Evolutionary conservation across 1,140 invertebrate genomes (phyloP).

Genomic region (Trachymyrmex cornetzi): DNA sequence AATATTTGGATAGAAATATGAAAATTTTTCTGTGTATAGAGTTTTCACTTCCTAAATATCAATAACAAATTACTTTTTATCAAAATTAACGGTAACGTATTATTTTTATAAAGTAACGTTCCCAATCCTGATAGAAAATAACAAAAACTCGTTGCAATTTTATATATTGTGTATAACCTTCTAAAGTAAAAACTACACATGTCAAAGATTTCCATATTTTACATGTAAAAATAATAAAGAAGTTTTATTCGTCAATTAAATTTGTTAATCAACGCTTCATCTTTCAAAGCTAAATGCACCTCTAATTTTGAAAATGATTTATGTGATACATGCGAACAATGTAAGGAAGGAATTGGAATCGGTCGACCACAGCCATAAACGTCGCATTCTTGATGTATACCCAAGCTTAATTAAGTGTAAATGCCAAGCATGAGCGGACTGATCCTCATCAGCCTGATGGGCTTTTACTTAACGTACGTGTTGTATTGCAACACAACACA

Average conservation of each 20-base stretch:
- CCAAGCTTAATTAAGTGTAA: slow-evolving; percentile 42
- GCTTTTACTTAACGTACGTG: slow-evolving; percentile 76
- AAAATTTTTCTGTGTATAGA: too few relatives aligned
- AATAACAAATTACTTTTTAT: too few relatives aligned
- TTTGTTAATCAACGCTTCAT: neutral
- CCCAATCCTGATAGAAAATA: neutral
- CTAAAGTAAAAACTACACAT: neutral
- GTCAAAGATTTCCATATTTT: neutral
- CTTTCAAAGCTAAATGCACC: neutral
- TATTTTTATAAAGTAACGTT: too few relatives aligned
- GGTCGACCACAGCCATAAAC: slow-evolving; percentile 8
- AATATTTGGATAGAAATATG: too few relatives aligned
- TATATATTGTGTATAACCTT: neutral
- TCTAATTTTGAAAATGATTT: slow-evolving; percentile 14
- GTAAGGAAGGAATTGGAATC: slow-evolving; percentile 6
- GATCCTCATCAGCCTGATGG: slow-evolving; percentile 77
- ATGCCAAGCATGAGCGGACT: slow-evolving; percentile 42
- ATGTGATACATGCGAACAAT: neutral
- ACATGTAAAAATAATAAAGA: neutral
- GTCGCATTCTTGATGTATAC: slow-evolving; percentile 39
- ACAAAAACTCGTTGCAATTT: neutral
- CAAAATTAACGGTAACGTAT: too few relatives aligned
- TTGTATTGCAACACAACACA: slow-evolving; percentile 22
- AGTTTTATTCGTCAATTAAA: neutral
- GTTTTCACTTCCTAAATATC: too few relatives aligned